These are phyloP conservation scores for Prunella strophiata DNA, from an alignment of 2,797 vertebrate species.

Conservation along the genomic window DNA sequence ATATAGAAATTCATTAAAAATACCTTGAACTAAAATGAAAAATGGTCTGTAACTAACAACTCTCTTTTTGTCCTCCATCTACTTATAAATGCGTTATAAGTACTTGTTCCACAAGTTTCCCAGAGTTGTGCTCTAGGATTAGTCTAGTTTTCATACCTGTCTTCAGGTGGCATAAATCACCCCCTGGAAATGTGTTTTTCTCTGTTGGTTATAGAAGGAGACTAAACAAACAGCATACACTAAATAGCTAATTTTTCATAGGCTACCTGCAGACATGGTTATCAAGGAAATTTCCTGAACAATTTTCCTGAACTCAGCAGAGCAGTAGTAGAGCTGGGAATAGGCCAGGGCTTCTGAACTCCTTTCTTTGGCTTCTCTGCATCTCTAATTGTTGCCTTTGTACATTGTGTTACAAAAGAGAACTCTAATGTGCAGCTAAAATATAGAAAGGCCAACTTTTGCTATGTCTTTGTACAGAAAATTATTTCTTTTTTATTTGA, in stretches of 20 bases:
- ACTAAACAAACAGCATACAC: background rate
- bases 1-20: background rate
- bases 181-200: background rate
- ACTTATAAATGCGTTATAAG: background rate
- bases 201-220: background rate
- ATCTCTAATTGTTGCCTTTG: background rate
- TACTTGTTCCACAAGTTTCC: background rate
- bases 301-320: background rate
- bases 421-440: background rate
- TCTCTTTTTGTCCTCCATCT: background rate
- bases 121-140: background rate
- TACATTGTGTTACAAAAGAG: background rate
- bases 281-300: background rate
- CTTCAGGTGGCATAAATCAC: background rate
- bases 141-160: background rate
- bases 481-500: background rate
- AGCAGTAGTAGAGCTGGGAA: background rate
- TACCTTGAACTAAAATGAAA: background rate
- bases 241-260: background rate
- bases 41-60: background rate
- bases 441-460: background rate
- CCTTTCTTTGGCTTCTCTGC: background rate
- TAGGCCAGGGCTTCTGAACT: background rate
- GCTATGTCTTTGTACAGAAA: background rate
- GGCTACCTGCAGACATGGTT: background rate